A percentile compares a stretch with the other conserved stretches of the same genome.
These are phyloP conservation scores for Tychaedon coryphoeus DNA, from an alignment of 2,113 vertebrate species.

Conservation along the genomic window DNA sequence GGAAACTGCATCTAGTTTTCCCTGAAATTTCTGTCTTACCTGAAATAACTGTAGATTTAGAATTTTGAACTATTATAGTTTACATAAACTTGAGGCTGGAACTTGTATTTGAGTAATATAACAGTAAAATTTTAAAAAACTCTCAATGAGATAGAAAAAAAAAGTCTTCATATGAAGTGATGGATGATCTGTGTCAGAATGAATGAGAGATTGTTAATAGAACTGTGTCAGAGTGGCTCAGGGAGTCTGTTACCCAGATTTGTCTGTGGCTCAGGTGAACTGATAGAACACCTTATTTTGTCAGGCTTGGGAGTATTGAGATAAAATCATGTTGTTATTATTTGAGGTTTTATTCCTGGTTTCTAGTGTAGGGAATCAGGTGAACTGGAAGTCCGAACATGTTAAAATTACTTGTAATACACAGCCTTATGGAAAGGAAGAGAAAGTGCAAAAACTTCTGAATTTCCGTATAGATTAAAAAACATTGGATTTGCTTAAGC, in stretches of 20 bases:
- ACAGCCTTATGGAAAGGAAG: neutral
- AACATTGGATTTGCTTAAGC: neutral
- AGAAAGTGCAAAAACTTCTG: neutral
- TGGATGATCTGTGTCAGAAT: neutral
- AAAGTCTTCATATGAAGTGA: neutral
- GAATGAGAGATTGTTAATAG: neutral
- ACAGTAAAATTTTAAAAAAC: fast-evolving
- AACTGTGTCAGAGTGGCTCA: neutral
- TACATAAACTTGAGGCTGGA: neutral
- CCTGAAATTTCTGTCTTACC: neutral
- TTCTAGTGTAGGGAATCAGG: neutral
- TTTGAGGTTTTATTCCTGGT: neutral
- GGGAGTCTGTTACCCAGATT: neutral
- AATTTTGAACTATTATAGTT: neutral
- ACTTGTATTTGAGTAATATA: neutral
- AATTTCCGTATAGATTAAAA: neutral
- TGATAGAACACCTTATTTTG: neutral
- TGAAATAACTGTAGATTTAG: neutral
- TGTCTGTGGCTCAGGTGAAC: neutral
- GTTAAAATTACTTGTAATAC: neutral
- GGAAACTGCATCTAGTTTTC: neutral
- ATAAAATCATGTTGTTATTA: neutral
- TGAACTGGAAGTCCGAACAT: neutral
- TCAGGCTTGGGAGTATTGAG: neutral
- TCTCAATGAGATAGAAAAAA: neutral